Evolutionary conservation across 2,113 vertebrate species (phyloP).

Genomic region (Thermophis baileyi): DNA sequence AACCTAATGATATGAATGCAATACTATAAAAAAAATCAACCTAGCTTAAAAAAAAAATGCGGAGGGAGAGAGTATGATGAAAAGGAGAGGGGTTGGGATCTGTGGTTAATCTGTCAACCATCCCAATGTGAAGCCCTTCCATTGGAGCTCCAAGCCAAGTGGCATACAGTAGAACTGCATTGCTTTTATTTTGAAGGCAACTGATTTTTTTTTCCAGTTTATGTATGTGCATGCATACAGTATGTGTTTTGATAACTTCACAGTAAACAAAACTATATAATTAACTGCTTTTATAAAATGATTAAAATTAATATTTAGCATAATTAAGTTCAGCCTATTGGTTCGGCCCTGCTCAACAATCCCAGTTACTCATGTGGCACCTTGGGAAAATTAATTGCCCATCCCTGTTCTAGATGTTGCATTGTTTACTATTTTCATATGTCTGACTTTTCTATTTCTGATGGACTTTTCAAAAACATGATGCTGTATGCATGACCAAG

Average conservation of each 20-base stretch:
- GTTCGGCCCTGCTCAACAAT: neutral
- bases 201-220: neutral
- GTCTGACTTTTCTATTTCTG: neutral
- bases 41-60: neutral
- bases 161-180: neutral
- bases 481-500: neutral
- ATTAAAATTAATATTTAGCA: neutral
- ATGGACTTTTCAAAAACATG: neutral
- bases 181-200: neutral
- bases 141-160: neutral
- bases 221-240: neutral
- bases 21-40: neutral
- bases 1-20: neutral
- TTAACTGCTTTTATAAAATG: neutral
- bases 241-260: neutral
- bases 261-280: neutral
- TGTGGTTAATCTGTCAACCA: neutral
- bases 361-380: neutral
- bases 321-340: neutral
- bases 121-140: neutral
- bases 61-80: neutral
- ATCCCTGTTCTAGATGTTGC: neutral
- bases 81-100: neutral
- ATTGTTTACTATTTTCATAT: neutral
- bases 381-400: neutral